Evolutionary conservation across 1,140 invertebrate species (phyloP).

Genomic region (Hermatobates lingyangjiaoensis): DNA sequence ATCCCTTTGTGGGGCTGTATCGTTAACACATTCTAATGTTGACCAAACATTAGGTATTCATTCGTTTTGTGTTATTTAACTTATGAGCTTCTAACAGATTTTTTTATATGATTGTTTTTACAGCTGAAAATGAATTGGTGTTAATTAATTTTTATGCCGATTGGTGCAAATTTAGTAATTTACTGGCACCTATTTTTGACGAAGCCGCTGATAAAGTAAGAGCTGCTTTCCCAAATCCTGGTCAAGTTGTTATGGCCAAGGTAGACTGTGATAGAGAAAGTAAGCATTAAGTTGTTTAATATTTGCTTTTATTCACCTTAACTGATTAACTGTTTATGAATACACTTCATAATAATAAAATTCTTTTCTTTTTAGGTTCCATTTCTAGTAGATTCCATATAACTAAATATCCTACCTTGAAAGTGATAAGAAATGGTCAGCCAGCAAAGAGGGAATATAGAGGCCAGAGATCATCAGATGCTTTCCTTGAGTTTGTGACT

Average conservation of each 20-base stretch:
- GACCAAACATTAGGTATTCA: constrained; percentile 9
- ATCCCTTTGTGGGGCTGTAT: constrained; percentile 9
- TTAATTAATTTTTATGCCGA: constrained; percentile 98
- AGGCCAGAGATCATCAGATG: constrained; percentile 60
- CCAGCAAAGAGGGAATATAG: constrained; percentile 88
- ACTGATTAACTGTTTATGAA: not conserved
- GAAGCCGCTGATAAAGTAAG: constrained; percentile 77
- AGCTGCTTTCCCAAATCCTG: constrained; percentile 56
- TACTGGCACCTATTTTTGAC: constrained; percentile 90
- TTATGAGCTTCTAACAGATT: not conserved
- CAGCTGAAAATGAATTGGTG: constrained; percentile 86
- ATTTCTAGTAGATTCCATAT: constrained; percentile 85
- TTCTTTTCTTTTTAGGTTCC: constrained; percentile 31
- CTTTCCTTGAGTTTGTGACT: constrained; percentile 68
- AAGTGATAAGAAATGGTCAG: constrained; percentile 86
- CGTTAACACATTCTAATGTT: constrained; percentile 7
- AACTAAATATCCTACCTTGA: constrained; percentile 95
- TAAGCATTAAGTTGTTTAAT: constrained; percentile 25
- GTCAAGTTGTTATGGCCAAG: constrained; percentile 82
- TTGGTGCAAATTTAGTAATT: constrained; percentile 91
- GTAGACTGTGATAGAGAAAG: constrained; percentile 91
- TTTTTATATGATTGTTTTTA: constrained; percentile 18
- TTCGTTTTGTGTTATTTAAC: not conserved
- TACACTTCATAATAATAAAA: not conserved
- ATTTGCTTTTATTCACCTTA: not conserved